Evolutionary conservation across 2,113 vertebrate species (phyloP), one percentile per base, ranked within the genome.

Genomic region (Mionectes macconnelli): DNA sequence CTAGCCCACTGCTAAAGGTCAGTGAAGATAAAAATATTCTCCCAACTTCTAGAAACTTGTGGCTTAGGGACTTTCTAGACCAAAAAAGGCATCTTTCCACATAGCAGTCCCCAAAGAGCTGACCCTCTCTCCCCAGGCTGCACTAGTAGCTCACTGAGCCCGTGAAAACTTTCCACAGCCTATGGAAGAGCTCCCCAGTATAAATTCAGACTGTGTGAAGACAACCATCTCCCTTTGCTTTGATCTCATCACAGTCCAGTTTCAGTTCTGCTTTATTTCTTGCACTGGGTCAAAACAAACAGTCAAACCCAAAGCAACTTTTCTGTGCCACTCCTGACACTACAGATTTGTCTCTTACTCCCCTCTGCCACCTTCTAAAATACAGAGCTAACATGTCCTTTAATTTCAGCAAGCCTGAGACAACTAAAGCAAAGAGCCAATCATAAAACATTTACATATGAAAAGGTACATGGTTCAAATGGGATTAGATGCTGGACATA

Each of bases 31-130:
- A 94, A 94, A 87, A 87, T 66, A 90, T 35, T 83, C 62, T 90
- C 82, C 53, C 21, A 90, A 22, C 49, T 73, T 77, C 55, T 56
- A 62, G 60, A 87, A 89, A 94, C 31, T 47, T 75, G 37, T 0
- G 1, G 12, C 50, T 89, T 33, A 42, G 33, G 35, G 69, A 87
- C 55, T 33, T 86, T 74, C 49, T 93, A 89, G 52, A 57, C 84
- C 37, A 76, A 94, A 96, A 94, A 92, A 90, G 78, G 83, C 75
- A 56, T 85, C 49, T 94, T 79, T 79, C 70, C 70, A 76, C 1
- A 6, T 8, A 90, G 49, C 53, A 76, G 66, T 90, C 35, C 67
- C 67, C 49, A 47, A 44, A 83, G 79, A 93, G 28, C 67, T 83
- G 53, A 14, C 17, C 10, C 39, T 70, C 55, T 8, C 10, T 87